Evolutionary conservation across 1,140 invertebrate genomes (phyloP), one percentile per base, ranked within the genome.

Genomic region (Drosophila rhopaloa): DNA sequence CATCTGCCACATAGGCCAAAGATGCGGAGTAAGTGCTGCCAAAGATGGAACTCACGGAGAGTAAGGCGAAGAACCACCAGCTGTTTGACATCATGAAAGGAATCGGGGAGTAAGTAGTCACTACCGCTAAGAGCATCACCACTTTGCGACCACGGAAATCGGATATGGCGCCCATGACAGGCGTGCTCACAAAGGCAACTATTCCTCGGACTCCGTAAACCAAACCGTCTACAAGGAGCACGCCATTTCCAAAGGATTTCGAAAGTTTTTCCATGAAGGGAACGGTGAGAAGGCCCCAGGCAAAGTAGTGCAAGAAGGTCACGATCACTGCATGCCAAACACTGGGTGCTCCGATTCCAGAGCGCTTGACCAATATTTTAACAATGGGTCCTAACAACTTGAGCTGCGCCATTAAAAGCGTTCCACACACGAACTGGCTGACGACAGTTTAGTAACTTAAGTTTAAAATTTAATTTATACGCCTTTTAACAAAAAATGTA

Each of bases 11-110:
- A 93, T 99, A 99, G 14, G 99, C 98, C 94, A 99, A 99, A 14
- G 99, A 98, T 54, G 99, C 98, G 47, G 97, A 98, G 93, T 99
- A 99, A 38, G 99, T 99, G 51, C 99, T 98, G 50, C 98, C 98
- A 93, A 99, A 99, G 59, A 99, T 96, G 53, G 99, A 99, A 73
- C 98, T 99, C 91, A 99, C 98, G 79, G 97, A 98, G 93, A 99
- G 98, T 96, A 99, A 97, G 47, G 98, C 98, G 94, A 99, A 99
- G 93, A 99, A 99, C 98, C 98, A 99, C 97, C 98, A 99, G 47
- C 98, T 98, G 94, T 98, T 99, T 85, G 99, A 97, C 91, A 97
- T 98, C 97, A 99, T 99, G 50, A 99, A 94, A 51, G 99, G 99
- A 91, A 99, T 99, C 29, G 99, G 99, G 65, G 97, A 96, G 94